Evolutionary conservation across 2,888 invertebrate species (phyloP), one percentile per base, ranked within the genome.

Genomic region (Protonemura montana): DNA sequence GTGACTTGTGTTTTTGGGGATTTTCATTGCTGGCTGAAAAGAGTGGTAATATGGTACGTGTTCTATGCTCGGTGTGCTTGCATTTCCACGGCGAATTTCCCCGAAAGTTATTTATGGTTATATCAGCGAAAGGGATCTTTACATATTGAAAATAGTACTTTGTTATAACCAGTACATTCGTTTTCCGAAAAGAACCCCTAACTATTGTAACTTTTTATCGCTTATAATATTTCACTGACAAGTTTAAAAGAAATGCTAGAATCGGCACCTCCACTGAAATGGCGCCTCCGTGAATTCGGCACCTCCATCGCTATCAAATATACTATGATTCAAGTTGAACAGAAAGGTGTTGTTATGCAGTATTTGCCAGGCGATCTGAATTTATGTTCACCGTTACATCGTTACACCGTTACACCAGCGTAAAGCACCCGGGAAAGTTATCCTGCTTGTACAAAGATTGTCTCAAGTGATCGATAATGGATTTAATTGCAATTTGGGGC

Each of bases 401-500:
- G 35, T 35, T n/a, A 35, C 35, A 35, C 35, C 35, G 5, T 10
- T 6, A 3, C 35, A 35, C 35, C 3, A 3, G 35, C 5, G 35
- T 6, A 35, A 3, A 35, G 5, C 3, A 6, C 35, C 5, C 35
- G 3, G 35, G 35, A 35, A 35, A 3, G 35, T 10, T 35, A n/a
- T 35, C 35, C 5, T 6, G 59, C 59, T 59, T 21, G 59, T 10
- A 78, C 10, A 78, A 78, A 78, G 78, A 27, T 27, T 28, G 78
- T 78, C 28, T 28, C 10, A 78, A 81, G 81, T 81, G 81, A 29
- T 81, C 81, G 81, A 81, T 81, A 81, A 81, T 81, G 81, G 28
- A 81, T 81, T 80, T 81, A 81, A 81, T 81, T 81, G 81, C 28
- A 13, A 6, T 81, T 81, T 30, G 81, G 81, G 81, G 81, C 16